phyloP scores from a whole-genome alignment of 2,113 vertebrate species.

The Calidris pugnax region DNA sequence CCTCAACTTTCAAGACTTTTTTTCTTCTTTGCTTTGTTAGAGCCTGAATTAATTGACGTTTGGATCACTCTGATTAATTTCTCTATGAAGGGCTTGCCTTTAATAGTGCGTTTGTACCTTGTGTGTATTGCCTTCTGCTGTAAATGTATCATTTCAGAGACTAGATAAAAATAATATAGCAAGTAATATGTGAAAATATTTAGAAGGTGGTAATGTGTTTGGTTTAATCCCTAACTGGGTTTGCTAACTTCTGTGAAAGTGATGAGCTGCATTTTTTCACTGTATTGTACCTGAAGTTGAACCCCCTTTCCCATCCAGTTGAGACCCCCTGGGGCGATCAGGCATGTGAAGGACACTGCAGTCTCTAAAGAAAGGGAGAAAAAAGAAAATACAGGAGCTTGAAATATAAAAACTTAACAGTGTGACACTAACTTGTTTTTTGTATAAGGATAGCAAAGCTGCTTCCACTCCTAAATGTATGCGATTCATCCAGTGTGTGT shows the following conservation, averaged over 20 bases:
- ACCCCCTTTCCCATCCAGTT: not conserved
- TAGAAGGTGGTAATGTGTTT: not conserved
- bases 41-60: not conserved
- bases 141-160: not conserved
- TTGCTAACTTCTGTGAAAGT: not conserved
- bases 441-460: not conserved
- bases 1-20: not conserved
- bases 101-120: not conserved
- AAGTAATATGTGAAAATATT: not conserved
- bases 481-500: not conserved
- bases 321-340: rapidly evolving
- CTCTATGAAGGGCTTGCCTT: not conserved
- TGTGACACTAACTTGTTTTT: not conserved
- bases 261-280: not conserved
- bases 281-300: not conserved
- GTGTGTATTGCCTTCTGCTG: not conserved
- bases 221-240: not conserved
- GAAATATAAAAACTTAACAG: not conserved
- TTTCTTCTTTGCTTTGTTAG: not conserved
- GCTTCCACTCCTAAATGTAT: not conserved
- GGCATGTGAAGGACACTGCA: not conserved
- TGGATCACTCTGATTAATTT: not conserved
- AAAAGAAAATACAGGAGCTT: not conserved
- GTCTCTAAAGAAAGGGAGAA: not conserved
- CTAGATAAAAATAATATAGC: not conserved